Conservation (phyloP, 2,888 invertebrate genomes). For the Chrysolina oricalcia region DNA sequence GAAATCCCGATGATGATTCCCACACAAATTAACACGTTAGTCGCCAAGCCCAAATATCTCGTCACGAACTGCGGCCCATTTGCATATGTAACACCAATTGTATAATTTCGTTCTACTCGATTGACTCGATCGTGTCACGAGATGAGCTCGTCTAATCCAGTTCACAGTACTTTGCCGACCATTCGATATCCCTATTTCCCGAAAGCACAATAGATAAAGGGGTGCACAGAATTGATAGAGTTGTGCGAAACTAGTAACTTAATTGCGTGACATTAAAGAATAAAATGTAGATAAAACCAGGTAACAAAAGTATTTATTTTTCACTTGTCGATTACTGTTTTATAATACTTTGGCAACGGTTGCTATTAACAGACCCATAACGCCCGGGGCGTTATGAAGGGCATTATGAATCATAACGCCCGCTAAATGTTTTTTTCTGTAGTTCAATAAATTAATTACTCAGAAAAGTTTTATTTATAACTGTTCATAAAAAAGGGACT, state of each 20-base stretch:
- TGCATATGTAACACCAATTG: conserved; percentile 23
- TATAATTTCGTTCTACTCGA: conserved; percentile 8
- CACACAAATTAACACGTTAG: conserved; percentile 24
- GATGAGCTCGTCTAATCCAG: conserved; percentile 14
- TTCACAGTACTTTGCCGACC: neutral
- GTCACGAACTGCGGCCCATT: conserved; percentile 6
- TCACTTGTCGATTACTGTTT: too few relatives aligned
- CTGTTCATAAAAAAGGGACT: too few relatives aligned
- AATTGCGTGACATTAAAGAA: neutral
- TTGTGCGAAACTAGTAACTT: neutral
- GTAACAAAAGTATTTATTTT: too few relatives aligned
- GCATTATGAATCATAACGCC: too few relatives aligned
- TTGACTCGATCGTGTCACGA: conserved; percentile 7
- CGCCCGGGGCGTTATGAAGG: too few relatives aligned
- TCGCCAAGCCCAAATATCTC: conserved; percentile 18
- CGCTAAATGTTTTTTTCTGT: too few relatives aligned
- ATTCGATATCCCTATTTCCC: conserved; percentile 1
- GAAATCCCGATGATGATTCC: conserved; percentile 15
- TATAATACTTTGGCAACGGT: too few relatives aligned
- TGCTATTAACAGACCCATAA: too few relatives aligned
- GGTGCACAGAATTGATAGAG: neutral
- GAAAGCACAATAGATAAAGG: neutral
- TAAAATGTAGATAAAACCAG: neutral
- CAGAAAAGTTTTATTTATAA: too few relatives aligned
- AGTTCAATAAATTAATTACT: too few relatives aligned